Evolutionary conservation across 2,113 vertebrate genomes (phyloP), one percentile per base, ranked within the genome.

Genomic region (Cervus canadensis): DNA sequence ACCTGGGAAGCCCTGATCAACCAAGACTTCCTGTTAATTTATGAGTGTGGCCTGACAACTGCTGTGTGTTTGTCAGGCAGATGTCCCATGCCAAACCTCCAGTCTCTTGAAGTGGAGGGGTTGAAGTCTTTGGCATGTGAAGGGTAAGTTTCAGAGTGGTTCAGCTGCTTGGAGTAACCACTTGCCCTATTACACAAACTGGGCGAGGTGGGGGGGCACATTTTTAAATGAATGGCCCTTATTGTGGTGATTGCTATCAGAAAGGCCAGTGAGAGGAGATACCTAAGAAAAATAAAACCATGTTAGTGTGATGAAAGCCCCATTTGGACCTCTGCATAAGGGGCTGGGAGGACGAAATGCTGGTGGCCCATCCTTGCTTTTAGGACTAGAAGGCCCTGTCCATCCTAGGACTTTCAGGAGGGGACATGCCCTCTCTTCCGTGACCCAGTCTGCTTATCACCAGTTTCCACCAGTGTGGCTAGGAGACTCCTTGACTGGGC

Each of bases 41-140:
- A 48, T 13, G 33, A 71, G 48, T 50, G 23, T 71, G 81, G 50
- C 33, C 36, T 5, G 0, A 54, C 79, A 92, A 52, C 96, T 94
- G 91, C 89, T 85, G 64, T 50, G 64, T 56, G 30, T 78, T 94
- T 96, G 93, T 86, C 36, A 56, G 57, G 62, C 96, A 95, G 82
- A 95, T 87, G 83, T 97, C 52, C 15, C 4, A 43, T 0, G 3
- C 28, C 30, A 26, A 81, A 36, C 36, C 26, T 89, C 74, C 64
- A 12, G 0, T 62, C 59, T 60, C 74, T n/a, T 26, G 86, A 17
- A 33, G 3, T 28, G 14, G 50, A 48, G 78, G 28, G 50, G 54
- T 16, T 76, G 67, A 54, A 57, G 54, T n/a, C 43, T 67, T 95
- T 30, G 82, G 76, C n/a, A 89, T 93, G 43, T 26, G 81, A 54